Conservation (phyloP, 2,888 invertebrate species). For the Cosmorhoe ocellata region DNA sequence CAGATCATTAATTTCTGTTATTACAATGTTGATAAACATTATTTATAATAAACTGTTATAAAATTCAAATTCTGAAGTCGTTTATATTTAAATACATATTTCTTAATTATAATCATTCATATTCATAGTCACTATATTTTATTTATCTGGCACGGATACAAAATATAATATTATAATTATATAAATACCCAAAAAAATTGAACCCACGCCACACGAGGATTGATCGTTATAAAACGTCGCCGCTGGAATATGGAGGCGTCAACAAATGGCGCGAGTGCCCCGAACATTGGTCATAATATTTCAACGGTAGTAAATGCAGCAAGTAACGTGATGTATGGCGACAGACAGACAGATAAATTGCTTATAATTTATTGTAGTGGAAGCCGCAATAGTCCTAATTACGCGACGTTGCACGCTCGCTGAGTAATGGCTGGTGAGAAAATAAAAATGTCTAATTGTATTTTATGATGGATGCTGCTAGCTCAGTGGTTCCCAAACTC, state of each 20-base stretch:
- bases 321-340: slow-evolving; percentile 71
- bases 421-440: slow-evolving; percentile 47
- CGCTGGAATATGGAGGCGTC: slow-evolving; percentile 40
- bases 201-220: slow-evolving; percentile 14
- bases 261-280: slow-evolving; percentile 52
- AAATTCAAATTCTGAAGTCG: slow-evolving; percentile 19
- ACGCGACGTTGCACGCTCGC: slow-evolving; percentile 54
- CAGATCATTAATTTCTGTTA: slow-evolving; percentile 33
- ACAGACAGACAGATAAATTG: slow-evolving; percentile 80
- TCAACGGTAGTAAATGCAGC: slow-evolving; percentile 69
- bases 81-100: slow-evolving; percentile 12
- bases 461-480: slow-evolving; percentile 19
- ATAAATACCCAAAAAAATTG: slow-evolving; percentile 18
- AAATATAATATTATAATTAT: slow-evolving; percentile 6
- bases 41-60: slow-evolving; percentile 13
- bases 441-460: slow-evolving; percentile 40
- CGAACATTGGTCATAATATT: slow-evolving; percentile 69
- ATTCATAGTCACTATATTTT: slow-evolving; percentile 18
- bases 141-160: slow-evolving; percentile 15
- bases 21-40: slow-evolving; percentile 23
- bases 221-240: slow-evolving; percentile 26
- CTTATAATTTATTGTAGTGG: slow-evolving; percentile 77
- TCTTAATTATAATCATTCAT: slow-evolving; percentile 15
- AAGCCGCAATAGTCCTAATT: slow-evolving; percentile 70
- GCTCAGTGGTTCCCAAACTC: no score